Percentiles rank a stretch among this genome's conserved stretches.
Conservation (phyloP, 2,888 invertebrate species). For the Eledona agricola region DNA sequence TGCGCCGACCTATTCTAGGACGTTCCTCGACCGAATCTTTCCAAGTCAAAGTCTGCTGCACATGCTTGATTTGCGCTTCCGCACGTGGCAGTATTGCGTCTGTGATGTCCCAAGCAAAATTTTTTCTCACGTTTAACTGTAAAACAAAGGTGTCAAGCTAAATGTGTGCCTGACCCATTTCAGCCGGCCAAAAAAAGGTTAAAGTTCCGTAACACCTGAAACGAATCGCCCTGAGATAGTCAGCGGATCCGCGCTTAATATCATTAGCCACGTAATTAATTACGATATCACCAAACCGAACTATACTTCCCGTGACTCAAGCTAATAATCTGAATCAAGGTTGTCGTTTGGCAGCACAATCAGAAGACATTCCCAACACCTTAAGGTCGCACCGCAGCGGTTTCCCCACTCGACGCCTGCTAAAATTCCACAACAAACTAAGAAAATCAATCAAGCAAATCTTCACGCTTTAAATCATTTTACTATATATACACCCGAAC, state of each 20-base stretch:
- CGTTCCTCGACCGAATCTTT: slow-evolving; percentile 26
- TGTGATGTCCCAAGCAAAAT: slow-evolving; percentile 6
- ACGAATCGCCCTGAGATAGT: slow-evolving; percentile 16
- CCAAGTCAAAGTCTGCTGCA: slow-evolving; percentile 13
- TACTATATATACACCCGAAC: slow-evolving; percentile 15
- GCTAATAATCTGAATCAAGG: slow-evolving; percentile 39
- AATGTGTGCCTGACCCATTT: slow-evolving; percentile 1
- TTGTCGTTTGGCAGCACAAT: slow-evolving; percentile 30
- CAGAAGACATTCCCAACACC: slow-evolving; percentile 31
- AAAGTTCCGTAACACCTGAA: slow-evolving; percentile 23
- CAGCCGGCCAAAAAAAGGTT: slow-evolving; percentile 14
- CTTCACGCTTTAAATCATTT: slow-evolving; percentile 33
- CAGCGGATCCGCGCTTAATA: slow-evolving; percentile 28
- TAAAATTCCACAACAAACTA: slow-evolving; percentile 36
- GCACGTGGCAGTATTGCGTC: slow-evolving; percentile 18
- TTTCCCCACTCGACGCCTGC: slow-evolving; percentile 29
- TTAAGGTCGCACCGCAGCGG: slow-evolving; percentile 35
- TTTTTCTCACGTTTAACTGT: too few relatives aligned
- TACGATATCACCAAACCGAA: slow-evolving; percentile 28
- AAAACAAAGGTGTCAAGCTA: slow-evolving; percentile 5
- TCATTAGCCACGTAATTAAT: slow-evolving; percentile 27
- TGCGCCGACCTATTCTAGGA: slow-evolving; percentile 26
- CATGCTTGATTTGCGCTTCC: slow-evolving; percentile 14
- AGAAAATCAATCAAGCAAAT: slow-evolving; percentile 36
- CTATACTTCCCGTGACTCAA: slow-evolving; percentile 38